Evolutionary conservation across 2,113 vertebrate species (phyloP), one percentile per base, ranked within the genome.

Genomic region (Colossoma macropomum): DNA sequence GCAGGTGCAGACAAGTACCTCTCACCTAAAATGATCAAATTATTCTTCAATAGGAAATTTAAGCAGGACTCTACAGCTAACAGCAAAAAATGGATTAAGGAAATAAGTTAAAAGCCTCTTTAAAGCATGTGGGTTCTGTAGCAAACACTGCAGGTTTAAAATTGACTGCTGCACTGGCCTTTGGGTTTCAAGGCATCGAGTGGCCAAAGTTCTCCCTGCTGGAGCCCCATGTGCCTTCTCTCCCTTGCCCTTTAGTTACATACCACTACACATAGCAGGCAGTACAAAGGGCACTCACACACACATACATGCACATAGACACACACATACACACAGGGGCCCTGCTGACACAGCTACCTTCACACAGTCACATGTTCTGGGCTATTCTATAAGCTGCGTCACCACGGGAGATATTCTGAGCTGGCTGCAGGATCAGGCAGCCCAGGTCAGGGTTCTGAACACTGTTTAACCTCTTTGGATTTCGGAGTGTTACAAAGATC

Each of bases 221-320:
- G 11, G 87, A 92, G 92, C 90, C 93, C 85, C 92, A 65, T 88
- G 89, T 27, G 84, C 91, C 88, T 89, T 88, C 66, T 34, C 30
- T 69, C 90, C 90, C 90, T 88, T 87, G 89, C 94, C 93, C 93
- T 94, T 95, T 93, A 93, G 91, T 84, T 89, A 90, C 92, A 93
- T 93, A 92, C 93, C 93, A 92, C 89, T 83, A 90, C 90, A 91
- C 92, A 94, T 93, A 94, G 92, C 92, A 90, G 88, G 90, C 85
- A 80, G 92, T 90, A 93, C 92, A 95, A 93, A 94, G 90, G 90
- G 89, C 92, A 92, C 90, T 90, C 77, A 87, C 88, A 88, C 73
- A 68, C 62, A 66, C 62, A 66, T 41, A 50, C 27, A 68, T 11
- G 50, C 30, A 65, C 28, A 30, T 48, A 78, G 38, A 81, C 28